These are phyloP conservation scores for Bhutanitis thaidina DNA, from an alignment of 2,888 invertebrate species.

Conservation along the genomic window DNA sequence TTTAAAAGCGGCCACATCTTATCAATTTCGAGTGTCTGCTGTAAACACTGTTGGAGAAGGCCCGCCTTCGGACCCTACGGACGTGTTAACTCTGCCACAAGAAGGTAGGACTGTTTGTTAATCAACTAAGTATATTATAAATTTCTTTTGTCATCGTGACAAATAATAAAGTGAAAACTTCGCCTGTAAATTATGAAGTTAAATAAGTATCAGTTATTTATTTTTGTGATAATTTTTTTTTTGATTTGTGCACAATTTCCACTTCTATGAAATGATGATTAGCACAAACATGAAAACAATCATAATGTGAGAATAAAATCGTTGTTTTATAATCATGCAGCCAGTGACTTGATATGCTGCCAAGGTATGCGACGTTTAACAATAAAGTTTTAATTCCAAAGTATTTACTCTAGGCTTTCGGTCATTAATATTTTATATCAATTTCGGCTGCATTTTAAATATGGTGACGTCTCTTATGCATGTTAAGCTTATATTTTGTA, in stretches of 20 bases:
- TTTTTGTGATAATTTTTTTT: no score
- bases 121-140: no score
- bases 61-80: constrained; percentile 92
- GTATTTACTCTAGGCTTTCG: constrained; percentile 10
- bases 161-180: no score
- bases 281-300: neutral
- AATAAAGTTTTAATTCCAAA: neutral
- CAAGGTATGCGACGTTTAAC: constrained; percentile 65
- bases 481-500: constrained; percentile 11
- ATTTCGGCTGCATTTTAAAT: constrained; percentile 6
- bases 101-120: constrained; percentile 84
- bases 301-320: constrained; percentile 36
- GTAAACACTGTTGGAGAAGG: constrained; percentile 98
- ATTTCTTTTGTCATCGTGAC: no score
- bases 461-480: constrained; percentile 12
- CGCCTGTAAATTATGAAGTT: no score
- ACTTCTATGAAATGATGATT: neutral
- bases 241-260: neutral
- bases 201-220: no score
- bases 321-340: constrained; percentile 73
- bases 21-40: constrained; percentile 98
- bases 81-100: constrained; percentile 94
- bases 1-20: constrained; percentile 95
- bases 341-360: constrained; percentile 78
- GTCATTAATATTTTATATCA: neutral